A percentile compares a stretch with the other conserved stretches of the same genome.
Evolutionary conservation across 2,888 invertebrate genomes (phyloP).

Genomic region (Parnassius smintheus): DNA sequence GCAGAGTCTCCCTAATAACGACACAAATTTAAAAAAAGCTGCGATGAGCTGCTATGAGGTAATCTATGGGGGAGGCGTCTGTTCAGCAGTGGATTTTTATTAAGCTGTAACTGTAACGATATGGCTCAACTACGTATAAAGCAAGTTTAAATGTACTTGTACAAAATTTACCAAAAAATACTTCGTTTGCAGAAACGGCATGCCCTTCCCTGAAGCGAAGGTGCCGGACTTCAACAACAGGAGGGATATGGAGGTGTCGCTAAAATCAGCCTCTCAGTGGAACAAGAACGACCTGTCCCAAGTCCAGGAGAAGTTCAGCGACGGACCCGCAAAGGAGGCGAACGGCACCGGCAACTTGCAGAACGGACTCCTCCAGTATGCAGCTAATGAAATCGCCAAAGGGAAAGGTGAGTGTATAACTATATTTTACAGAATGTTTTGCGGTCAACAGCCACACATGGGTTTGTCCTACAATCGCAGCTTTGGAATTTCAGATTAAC

Average conservation of each 20-base stretch:
- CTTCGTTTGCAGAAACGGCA: slow-evolving; percentile 78
- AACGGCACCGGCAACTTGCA: slow-evolving; percentile 64
- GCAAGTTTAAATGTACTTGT: no score
- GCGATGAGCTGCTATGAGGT: no score
- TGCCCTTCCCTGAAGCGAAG: slow-evolving; percentile 83
- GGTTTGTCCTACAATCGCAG: no score
- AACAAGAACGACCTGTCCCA: slow-evolving; percentile 80
- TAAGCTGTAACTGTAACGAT: no score
- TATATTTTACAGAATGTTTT: no score
- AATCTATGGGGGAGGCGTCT: no score
- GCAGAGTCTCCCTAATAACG: no score
- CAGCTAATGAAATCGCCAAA: slow-evolving; percentile 84
- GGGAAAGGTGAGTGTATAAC: slow-evolving; percentile 60
- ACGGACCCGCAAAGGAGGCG: slow-evolving; percentile 54
- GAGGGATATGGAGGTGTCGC: slow-evolving; percentile 64
- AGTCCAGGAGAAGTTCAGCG: slow-evolving; percentile 44
- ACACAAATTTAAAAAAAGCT: no score
- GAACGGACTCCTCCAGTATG: slow-evolving; percentile 78
- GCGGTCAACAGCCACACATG: no score
- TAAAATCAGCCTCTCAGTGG: slow-evolving; percentile 48
- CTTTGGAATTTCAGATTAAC: no score
- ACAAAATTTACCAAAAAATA: neutral
- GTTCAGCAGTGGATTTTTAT: no score
- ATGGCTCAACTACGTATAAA: no score
- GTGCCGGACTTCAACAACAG: slow-evolving; percentile 79